These are phyloP conservation scores for Leuciscus waleckii DNA, from an alignment of 2,797 vertebrate genomes.

Conservation along the genomic window DNA sequence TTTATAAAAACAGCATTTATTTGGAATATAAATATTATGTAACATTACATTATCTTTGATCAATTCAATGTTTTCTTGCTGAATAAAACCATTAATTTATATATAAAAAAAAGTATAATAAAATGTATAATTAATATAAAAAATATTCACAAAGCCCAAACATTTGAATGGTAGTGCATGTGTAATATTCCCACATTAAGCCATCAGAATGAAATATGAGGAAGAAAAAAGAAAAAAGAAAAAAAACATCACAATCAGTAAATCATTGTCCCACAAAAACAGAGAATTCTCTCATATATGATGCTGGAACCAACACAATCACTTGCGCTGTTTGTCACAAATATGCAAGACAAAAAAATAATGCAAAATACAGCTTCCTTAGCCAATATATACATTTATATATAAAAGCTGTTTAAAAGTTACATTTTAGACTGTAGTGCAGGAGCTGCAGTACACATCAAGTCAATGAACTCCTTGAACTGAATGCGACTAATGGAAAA, in stretches of 20 bases:
- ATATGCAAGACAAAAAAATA: not conserved
- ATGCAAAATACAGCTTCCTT: not conserved
- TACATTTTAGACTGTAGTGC: not conserved
- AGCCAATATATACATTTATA: no score
- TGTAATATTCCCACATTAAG: not conserved
- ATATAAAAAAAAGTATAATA: no score
- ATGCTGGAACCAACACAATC: not conserved
- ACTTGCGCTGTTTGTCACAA: not conserved
- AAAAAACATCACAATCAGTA: no score
- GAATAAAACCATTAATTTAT: not conserved
- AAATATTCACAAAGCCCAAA: not conserved
- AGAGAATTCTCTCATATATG: not conserved
- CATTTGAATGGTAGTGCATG: not conserved
- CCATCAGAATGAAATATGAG: not conserved
- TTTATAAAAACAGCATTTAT: not conserved
- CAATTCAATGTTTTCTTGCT: not conserved
- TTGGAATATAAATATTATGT: not conserved
- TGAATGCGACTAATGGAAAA: constrained; percentile 8
- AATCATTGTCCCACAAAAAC: not conserved
- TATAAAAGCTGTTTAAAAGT: not conserved
- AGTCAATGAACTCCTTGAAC: constrained; percentile 8
- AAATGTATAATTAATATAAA: no score
- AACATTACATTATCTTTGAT: not conserved
- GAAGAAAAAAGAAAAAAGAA: no score
- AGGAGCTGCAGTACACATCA: not conserved